phyloP scores from a whole-genome alignment of 2,797 vertebrate genomes.

The Eurystomus glaucurus region DNA sequence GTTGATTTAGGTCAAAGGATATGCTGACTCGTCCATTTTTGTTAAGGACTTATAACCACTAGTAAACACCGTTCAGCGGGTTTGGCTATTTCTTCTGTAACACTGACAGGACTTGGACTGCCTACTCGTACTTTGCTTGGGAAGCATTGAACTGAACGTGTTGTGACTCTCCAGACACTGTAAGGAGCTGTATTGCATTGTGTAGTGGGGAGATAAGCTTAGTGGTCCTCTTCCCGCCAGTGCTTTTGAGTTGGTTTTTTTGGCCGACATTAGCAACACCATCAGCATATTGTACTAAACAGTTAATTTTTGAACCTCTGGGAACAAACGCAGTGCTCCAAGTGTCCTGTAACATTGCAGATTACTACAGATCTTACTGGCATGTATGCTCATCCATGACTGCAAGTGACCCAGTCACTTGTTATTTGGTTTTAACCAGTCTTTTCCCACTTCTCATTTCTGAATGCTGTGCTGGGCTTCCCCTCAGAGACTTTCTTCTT shows the following conservation, averaged over 20 bases:
- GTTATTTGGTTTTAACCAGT: background rate
- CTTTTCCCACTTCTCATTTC: background rate
- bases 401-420: background rate
- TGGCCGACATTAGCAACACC: accelerated
- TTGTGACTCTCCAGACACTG: accelerated
- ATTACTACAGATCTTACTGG: background rate
- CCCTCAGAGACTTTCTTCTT: background rate
- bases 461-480: background rate
- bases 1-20: conserved; percentile 61
- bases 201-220: background rate
- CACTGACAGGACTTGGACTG: background rate
- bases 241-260: background rate
- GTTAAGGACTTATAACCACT: background rate
- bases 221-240: background rate
- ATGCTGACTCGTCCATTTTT: conserved; percentile 42
- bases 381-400: background rate
- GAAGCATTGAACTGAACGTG: background rate
- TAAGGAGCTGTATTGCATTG: background rate
- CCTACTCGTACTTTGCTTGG: background rate
- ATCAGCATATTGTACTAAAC: accelerated
- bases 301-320: background rate
- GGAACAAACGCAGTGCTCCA: background rate
- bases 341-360: background rate
- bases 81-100: conserved; percentile 15
- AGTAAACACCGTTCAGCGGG: background rate